Evolutionary conservation across 2,113 vertebrate genomes (phyloP).

Genomic region (Scomber japonicus): DNA sequence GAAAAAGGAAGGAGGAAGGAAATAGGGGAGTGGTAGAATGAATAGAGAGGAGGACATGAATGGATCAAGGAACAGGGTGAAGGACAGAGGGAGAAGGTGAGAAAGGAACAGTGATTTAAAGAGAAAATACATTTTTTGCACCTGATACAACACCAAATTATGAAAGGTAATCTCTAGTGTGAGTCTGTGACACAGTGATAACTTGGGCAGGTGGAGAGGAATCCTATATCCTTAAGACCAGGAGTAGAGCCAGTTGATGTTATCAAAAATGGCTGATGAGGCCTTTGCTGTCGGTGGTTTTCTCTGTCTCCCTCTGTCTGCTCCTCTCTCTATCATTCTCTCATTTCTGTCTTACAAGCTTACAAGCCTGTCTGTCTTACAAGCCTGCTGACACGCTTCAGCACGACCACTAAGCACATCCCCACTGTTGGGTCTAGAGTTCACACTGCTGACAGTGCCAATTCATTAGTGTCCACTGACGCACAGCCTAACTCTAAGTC

Average conservation of each 20-base stretch:
- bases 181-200: constrained; percentile 69
- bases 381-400: constrained; percentile 67
- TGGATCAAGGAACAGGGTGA: background rate
- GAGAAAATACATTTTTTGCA: constrained; percentile 53
- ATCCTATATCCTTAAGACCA: constrained; percentile 53
- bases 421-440: constrained; percentile 57
- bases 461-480: constrained; percentile 82
- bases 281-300: constrained; percentile 23
- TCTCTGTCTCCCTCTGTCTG: background rate
- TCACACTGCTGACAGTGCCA: constrained; percentile 76
- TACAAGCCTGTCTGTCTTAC: constrained; percentile 13
- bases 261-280: constrained; percentile 61
- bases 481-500: constrained; percentile 69
- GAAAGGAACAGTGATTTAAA: constrained; percentile 23
- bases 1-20: constrained; percentile 9
- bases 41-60: constrained; percentile 37
- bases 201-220: constrained; percentile 59
- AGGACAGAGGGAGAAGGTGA: constrained; percentile 21
- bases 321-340: constrained; percentile 42
- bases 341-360: constrained; percentile 68
- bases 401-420: constrained; percentile 74
- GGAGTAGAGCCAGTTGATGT: constrained; percentile 52
- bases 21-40: constrained; percentile 37
- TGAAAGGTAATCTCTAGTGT: constrained; percentile 59
- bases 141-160: constrained; percentile 55